phyloP scores from a whole-genome alignment of 2,888 invertebrate genomes.

The Euphydryas editha region DNA sequence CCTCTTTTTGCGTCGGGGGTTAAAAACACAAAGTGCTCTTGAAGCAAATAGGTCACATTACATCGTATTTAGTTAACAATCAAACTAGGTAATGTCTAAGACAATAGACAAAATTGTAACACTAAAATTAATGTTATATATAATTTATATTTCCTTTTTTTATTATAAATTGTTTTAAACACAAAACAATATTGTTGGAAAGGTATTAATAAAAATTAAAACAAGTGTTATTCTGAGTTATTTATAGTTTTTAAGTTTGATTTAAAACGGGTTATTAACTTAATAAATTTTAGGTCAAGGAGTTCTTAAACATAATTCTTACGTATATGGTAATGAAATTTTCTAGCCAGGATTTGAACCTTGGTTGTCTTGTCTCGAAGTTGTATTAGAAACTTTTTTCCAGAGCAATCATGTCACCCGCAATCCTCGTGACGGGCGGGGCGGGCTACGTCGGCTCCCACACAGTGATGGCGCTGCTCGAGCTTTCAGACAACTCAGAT shows the following conservation, averaged over 20 bases:
- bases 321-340: no score
- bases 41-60: conserved; percentile 29
- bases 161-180: neutral
- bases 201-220: no score
- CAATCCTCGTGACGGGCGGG: conserved; percentile 95
- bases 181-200: no score
- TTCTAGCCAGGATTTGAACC: neutral
- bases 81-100: neutral
- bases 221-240: no score
- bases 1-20: no score
- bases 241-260: no score
- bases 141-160: neutral
- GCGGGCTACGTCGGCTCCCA: conserved; percentile 98
- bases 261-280: no score
- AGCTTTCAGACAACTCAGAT: conserved; percentile 81
- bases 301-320: no score
- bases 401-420: conserved; percentile 65
- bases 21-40: conserved; percentile 23
- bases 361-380: neutral
- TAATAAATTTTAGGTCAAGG: no score
- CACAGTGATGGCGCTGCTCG: conserved; percentile 91
- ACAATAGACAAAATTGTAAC: neutral
- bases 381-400: conserved; percentile 14
- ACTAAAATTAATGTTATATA: no score
- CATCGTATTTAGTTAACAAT: conserved; percentile 12